A percentile compares a stretch with the other conserved stretches of the same genome.
These are phyloP conservation scores for Acestrorhynchus altus DNA, from an alignment of 2,797 vertebrate species.

Conservation along the genomic window DNA sequence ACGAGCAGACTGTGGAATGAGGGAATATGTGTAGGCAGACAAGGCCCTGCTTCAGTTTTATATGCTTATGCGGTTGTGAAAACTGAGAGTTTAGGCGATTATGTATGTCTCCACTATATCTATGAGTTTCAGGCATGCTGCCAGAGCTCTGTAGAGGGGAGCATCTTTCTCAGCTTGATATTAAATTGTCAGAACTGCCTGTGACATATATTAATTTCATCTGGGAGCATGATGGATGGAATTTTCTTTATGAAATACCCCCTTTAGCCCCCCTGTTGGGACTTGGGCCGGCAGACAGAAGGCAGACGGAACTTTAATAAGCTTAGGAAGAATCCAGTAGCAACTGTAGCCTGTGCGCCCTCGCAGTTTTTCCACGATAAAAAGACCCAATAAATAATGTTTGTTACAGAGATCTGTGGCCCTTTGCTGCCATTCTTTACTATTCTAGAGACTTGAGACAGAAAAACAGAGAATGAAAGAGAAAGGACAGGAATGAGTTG, in stretches of 20 bases:
- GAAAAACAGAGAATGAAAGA: background rate
- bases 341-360: conserved; percentile 70
- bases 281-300: conserved; percentile 69
- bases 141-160: conserved; percentile 50
- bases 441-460: background rate
- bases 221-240: conserved; percentile 83
- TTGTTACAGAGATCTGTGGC: conserved; percentile 71
- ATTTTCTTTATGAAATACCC: conserved; percentile 79
- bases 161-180: conserved; percentile 71
- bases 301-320: conserved; percentile 82
- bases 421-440: conserved; percentile 42
- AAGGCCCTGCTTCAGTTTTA: background rate
- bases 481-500: conserved; percentile 1
- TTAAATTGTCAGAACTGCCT: conserved; percentile 82
- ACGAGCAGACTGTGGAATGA: background rate
- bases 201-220: conserved; percentile 87
- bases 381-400: conserved; percentile 78
- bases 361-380: conserved; percentile 76
- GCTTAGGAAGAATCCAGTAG: conserved; percentile 68
- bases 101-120: conserved; percentile 35
- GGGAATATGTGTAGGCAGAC: background rate
- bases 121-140: conserved; percentile 41
- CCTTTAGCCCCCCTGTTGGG: conserved; percentile 69
- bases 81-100: conserved; percentile 25
- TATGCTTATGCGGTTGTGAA: conserved; percentile 9